These are phyloP conservation scores for Myripristis jacobus DNA, from an alignment of 2,797 vertebrate species.

Conservation along the genomic window DNA sequence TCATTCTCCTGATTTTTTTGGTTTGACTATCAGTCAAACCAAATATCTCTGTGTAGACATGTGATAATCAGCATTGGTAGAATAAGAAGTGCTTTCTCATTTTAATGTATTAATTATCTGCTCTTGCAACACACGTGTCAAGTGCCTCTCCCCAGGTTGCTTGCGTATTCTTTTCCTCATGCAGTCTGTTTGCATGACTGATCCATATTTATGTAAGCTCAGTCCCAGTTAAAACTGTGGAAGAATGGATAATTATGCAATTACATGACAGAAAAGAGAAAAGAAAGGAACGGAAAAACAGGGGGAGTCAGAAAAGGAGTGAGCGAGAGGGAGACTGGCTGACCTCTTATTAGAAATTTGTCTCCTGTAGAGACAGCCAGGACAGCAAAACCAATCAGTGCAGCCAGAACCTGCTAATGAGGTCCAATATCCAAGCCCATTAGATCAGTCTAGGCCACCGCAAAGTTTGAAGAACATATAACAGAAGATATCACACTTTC, in stretches of 20 bases:
- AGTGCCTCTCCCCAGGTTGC: neutral
- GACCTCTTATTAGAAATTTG: conserved; percentile 44
- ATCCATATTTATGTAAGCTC: neutral
- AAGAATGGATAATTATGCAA: neutral
- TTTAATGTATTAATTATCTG: neutral
- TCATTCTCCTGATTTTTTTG: neutral
- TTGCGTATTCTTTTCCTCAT: neutral
- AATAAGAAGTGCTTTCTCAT: neutral
- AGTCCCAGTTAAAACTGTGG: neutral
- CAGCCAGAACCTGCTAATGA: conserved; percentile 46
- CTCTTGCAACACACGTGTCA: neutral
- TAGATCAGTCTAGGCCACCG: conserved; percentile 8
- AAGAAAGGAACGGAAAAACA: conserved; percentile 27
- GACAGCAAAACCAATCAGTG: conserved; percentile 42
- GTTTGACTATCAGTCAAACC: conserved; percentile 1
- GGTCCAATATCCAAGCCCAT: conserved; percentile 30
- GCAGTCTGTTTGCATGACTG: conserved; percentile 8
- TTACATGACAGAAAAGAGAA: conserved; percentile 24
- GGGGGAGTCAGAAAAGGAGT: conserved; percentile 35
- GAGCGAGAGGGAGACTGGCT: conserved; percentile 30
- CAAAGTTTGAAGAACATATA: conserved; percentile 5
- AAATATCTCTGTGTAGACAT: conserved; percentile 4
- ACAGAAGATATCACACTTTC: neutral
- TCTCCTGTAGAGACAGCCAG: conserved; percentile 42
- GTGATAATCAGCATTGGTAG: conserved; percentile 7